Conservation (phyloP, 2,888 invertebrate species). For the Ormyrus nitidulus region DNA sequence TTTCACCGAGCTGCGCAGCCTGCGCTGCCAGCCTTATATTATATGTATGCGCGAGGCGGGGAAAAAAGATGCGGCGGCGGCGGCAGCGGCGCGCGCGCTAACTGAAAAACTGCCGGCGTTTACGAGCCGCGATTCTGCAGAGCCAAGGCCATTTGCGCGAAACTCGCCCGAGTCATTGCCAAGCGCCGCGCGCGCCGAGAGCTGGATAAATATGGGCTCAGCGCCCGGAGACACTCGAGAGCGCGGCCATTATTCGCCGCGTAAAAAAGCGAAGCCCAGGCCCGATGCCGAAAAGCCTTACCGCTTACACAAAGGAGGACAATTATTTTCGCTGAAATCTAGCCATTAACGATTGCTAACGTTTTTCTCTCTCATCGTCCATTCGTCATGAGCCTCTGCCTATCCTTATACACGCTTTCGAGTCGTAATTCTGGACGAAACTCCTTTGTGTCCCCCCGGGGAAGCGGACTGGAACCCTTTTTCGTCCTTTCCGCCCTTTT, state of each 20-base stretch:
- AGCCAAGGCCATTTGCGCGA: constrained; percentile 8
- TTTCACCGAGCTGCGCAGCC: constrained; percentile 3
- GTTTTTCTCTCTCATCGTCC: too few relatives aligned
- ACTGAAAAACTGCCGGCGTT: too few relatives aligned
- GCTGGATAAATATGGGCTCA: neutral
- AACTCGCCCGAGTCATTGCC: neutral
- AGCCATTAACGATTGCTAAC: too few relatives aligned
- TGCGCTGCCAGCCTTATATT: constrained; percentile 7
- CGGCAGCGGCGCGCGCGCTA: neutral
- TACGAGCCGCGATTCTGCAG: neutral
- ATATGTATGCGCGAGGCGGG: neutral
- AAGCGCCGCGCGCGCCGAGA: neutral
- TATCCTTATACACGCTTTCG: too few relatives aligned
- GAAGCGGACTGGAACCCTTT: neutral
- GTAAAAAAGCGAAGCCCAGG: too few relatives aligned
- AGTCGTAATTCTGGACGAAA: too few relatives aligned
- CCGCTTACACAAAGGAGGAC: too few relatives aligned
- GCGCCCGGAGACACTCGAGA: neutral
- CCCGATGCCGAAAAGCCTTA: too few relatives aligned
- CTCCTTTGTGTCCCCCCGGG: neutral
- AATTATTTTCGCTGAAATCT: too few relatives aligned
- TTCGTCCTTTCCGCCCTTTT: constrained; percentile 26
- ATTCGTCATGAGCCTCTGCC: too few relatives aligned
- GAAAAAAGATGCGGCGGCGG: too few relatives aligned
- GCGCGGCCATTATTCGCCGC: too few relatives aligned